phyloP scores from a whole-genome alignment of 2,888 invertebrate species.

The Agrochola lychnidis region DNA sequence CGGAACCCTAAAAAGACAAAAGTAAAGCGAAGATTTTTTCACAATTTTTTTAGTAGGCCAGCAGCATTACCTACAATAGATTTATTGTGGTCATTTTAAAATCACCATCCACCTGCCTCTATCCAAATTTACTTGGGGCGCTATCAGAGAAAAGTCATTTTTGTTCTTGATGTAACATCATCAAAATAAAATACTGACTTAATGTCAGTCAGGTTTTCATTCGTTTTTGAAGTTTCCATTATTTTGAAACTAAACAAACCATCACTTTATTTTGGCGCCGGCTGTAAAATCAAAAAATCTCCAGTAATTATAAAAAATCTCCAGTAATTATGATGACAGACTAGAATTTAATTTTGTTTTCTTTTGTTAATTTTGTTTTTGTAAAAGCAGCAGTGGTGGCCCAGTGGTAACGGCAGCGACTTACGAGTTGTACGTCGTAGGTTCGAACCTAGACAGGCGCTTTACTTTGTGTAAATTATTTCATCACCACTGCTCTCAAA shows the following conservation, averaged over 20 bases:
- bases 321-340: not conserved
- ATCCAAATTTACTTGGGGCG: not conserved
- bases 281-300: not conserved
- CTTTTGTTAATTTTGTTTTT: too few species aligned
- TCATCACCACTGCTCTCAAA: too few species aligned
- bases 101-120: not conserved
- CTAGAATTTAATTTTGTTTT: too few species aligned
- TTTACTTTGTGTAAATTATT: too few species aligned
- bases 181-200: not conserved
- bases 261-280: not conserved
- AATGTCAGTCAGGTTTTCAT: not conserved
- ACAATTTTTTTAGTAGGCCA: not conserved
- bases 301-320: not conserved
- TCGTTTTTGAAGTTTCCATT: not conserved
- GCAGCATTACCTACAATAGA: not conserved
- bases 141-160: not conserved
- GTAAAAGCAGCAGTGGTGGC: too few species aligned
- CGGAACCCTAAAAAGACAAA: too few species aligned
- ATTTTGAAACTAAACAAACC: not conserved
- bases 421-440: too few species aligned
- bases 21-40: not conserved
- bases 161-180: not conserved
- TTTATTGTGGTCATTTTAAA: not conserved
- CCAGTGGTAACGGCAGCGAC: too few species aligned
- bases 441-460: too few species aligned